Evolutionary conservation across 2,888 invertebrate genomes (phyloP), one percentile per base, ranked within the genome.

Genomic region (Thecocarcelia acutangulata): DNA sequence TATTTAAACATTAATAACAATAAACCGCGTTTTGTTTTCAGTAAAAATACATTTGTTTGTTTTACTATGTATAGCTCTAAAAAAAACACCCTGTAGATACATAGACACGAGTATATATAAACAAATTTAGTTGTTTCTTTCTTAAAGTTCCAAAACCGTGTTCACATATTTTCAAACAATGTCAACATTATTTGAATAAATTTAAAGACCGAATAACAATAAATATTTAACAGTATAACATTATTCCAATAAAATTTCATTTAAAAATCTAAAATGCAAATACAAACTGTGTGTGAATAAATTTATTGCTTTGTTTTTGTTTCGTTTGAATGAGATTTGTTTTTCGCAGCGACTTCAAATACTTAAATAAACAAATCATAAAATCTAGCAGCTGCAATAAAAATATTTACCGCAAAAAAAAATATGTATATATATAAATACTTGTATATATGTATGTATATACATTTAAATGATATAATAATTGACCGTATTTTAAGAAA

Each of bases 261-360:
- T 44, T 44, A 54, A 68, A 44, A 68, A 70, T 70, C 21, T 72
- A 42, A 52, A 72, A 72, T 72, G 52, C 72, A 72, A 61, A 61
- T 72, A n/a, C 13, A 33, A 33, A 33, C 33, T 5, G 9, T 44
- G 42, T 52, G 61, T n/a, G 19, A 72, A 61, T 61, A 19, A 68
- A 42, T 61, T 48, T 28, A 61, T 56, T 40, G 4, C 12, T 69
- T 70, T 17, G 15, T 50, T 54, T 13, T 56, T 56, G 13, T 52
- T 50, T 33, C 61, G 8, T 52, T 11, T 42, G 28, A 52, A 11
- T 61, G n/a, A 28, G 42, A 61, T 72, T 70, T 70, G 54, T 46
- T 68, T 52, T 44, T 44, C 68, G 33, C 56, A 68, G 4, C 44
- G 44, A 68, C 33, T 44, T 44, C 28, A 68, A 68, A 56, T 19